Base-by-base conservation (phyloP, 2,888 invertebrate species). In the Portevinia maculata region DNA sequence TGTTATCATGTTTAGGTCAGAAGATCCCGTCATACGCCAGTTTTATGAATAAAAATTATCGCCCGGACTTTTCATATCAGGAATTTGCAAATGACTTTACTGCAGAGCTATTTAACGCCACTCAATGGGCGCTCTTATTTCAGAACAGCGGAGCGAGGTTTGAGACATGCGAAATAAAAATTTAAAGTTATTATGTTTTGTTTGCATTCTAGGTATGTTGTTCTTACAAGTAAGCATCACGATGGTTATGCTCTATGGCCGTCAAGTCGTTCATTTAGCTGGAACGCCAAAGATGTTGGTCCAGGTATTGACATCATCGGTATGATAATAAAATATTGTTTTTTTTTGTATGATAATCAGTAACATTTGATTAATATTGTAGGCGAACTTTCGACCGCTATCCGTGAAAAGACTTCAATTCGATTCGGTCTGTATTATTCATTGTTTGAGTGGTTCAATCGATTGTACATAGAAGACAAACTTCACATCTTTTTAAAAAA, bases 11-110 rank as follows among this genome's bases (percentile, higher is more conserved):
- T 87, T 7, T 55, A 91, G 91, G 89, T 55, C 91, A 88, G 44
- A 90, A 90, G 11, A 86, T 86, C 44, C 86, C 90, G 11, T 89
- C 91, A 19, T 92, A 93, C 85, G 88, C 89, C 1, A 88, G 93
- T 0, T 98, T 95, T 88, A 97, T 99, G 96, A 90, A 93, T 30
- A 91, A 94, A 32, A 96, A 96, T 87, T 98, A 96, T 89, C 94
- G 94, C 65, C 96, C 97, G 1, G 93, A 92, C 57, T 98, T 97
- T 87, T 94, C 95, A 0, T 99, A 99, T 90, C 97, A 97, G 88
- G 97, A 98, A 73, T 98, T 99, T 91, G 98, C 95, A 0, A 93
- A 93, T 17, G 93, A 96, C 88, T 98, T 99, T 87, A 97, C 94
- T 0, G 96, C 97, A 0, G 97, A 98, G 89, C 95, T 98, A 87